Percentiles rank a stretch among this genome's conserved stretches.
Evolutionary conservation across 2,797 vertebrate genomes (phyloP).

Genomic region (Menidia menidia): DNA sequence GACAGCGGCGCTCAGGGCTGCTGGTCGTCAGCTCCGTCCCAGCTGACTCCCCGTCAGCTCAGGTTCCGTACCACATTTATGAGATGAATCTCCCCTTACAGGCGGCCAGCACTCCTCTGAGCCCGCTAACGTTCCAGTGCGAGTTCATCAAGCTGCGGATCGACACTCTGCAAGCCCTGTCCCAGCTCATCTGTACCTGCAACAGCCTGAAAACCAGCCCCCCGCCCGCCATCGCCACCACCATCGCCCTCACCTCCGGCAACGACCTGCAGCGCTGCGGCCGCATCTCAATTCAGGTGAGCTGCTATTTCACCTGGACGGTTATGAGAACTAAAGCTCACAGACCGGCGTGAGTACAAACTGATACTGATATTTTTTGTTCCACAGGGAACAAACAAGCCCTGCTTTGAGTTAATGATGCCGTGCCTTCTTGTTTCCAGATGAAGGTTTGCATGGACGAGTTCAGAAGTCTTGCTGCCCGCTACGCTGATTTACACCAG

Average conservation of each 20-base stretch:
- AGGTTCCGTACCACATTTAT: constrained; percentile 22
- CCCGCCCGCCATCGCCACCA: constrained; percentile 96
- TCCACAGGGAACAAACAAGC: not conserved
- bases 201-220: constrained; percentile 99
- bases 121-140: constrained; percentile 96
- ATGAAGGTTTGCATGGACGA: constrained; percentile 99
- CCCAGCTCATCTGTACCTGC: constrained; percentile 97
- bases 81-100: constrained; percentile 66
- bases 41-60: constrained; percentile 2
- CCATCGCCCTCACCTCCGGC: constrained; percentile 91
- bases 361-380: not conserved
- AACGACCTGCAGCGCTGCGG: constrained; percentile 96
- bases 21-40: not conserved
- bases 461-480: constrained; percentile 89
- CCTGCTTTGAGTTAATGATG: not conserved
- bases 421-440: constrained; percentile 67
- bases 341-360: not conserved
- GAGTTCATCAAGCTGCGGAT: constrained; percentile 98
- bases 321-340: not conserved
- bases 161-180: constrained; percentile 95
- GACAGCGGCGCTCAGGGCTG: constrained; percentile 17
- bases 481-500: constrained; percentile 94
- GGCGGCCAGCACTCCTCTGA: constrained; percentile 97
- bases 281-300: constrained; percentile 95
- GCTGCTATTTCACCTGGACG: not conserved